These are phyloP conservation scores for Trididemnum clinides DNA, from an alignment of 23 tunicate species.

Conservation along the genomic window DNA sequence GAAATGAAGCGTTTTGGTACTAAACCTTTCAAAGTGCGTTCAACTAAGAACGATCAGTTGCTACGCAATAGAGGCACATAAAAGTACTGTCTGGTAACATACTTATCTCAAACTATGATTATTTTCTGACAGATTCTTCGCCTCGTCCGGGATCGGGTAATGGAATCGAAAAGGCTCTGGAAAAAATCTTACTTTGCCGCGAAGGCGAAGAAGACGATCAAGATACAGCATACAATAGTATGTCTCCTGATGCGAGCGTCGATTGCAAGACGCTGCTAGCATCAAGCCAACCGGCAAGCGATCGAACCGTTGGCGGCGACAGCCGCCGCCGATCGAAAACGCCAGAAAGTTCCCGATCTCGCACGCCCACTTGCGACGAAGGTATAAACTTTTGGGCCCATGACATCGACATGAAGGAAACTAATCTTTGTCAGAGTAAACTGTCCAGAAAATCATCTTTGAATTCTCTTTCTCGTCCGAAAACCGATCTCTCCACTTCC, in stretches of 20 bases:
- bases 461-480: too few relatives aligned
- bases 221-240: conserved; percentile 37
- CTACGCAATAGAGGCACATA: too few relatives aligned
- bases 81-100: too few relatives aligned
- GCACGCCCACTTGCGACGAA: conserved; percentile 47
- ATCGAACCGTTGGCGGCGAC: neutral
- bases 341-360: conserved; percentile 65
- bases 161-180: conserved; percentile 84
- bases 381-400: conserved; percentile 25
- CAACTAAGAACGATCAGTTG: too few relatives aligned
- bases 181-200: conserved; percentile 68
- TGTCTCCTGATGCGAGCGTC: conserved; percentile 81
- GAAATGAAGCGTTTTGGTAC: too few relatives aligned
- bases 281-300: neutral
- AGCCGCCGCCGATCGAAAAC: conserved; percentile 46
- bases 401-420: conserved; percentile 32
- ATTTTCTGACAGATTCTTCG: neutral
- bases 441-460: too few relatives aligned
- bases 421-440: too few relatives aligned
- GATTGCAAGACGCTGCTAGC: conserved; percentile 64
- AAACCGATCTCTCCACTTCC: too few relatives aligned
- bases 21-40: too few relatives aligned
- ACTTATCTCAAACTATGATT: too few relatives aligned
- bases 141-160: conserved; percentile 36
- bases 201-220: conserved; percentile 42